Conservation (phyloP, 1,140 invertebrate species). For the Thrips palmi region DNA sequence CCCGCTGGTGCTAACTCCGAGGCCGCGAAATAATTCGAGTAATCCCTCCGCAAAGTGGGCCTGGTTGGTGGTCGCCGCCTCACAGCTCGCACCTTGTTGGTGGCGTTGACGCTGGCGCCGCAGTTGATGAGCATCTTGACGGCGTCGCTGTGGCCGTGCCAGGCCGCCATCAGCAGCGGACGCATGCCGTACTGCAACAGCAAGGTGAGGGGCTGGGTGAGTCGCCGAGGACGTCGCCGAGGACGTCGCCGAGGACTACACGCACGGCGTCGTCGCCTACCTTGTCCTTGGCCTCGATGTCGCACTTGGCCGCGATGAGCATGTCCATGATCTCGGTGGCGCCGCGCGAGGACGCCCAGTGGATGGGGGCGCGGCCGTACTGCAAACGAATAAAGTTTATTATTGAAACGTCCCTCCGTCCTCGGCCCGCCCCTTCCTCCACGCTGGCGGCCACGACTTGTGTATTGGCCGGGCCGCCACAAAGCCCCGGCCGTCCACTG, state of each 20-base stretch:
- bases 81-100: constrained; percentile 75
- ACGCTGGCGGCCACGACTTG: no score
- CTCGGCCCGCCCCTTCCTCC: no score
- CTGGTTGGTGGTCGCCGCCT: constrained; percentile 16
- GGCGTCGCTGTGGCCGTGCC: constrained; percentile 57
- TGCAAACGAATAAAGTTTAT: constrained; percentile 25
- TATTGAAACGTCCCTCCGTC: no score
- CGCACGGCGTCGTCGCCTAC: constrained; percentile 24
- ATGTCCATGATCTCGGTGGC: constrained; percentile 53
- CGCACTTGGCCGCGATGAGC: constrained; percentile 49
- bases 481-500: no score
- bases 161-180: constrained; percentile 60
- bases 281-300: constrained; percentile 58
- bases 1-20: no score
- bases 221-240: background rate
- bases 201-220: constrained; percentile 11
- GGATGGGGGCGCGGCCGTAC: constrained; percentile 56
- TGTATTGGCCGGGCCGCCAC: no score
- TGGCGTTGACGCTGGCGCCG: constrained; percentile 49
- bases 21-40: no score
- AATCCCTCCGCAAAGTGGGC: background rate
- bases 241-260: background rate
- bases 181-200: constrained; percentile 58
- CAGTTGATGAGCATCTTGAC: constrained; percentile 52
- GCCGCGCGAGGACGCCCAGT: constrained; percentile 54